Evolutionary conservation across 2,797 vertebrate genomes (phyloP).

Genomic region (Falco columbarius): DNA sequence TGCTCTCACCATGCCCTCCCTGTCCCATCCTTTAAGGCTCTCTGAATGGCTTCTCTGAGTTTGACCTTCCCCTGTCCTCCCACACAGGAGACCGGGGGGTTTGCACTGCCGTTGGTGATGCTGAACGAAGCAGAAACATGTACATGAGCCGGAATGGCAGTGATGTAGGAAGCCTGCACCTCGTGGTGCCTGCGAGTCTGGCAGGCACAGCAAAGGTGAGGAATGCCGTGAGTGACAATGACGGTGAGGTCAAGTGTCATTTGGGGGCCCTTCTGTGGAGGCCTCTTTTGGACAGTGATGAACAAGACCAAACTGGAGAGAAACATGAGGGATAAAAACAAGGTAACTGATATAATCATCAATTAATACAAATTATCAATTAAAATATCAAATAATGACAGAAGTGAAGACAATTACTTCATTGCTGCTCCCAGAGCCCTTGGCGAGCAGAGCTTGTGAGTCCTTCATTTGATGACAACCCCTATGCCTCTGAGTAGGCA

Average conservation of each 20-base stretch:
- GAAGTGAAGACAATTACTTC: constrained; percentile 24
- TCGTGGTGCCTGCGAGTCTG: background rate
- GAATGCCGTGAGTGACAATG: constrained; percentile 28
- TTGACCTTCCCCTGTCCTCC: constrained; percentile 23
- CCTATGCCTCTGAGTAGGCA: constrained; percentile 32
- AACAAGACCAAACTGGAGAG: constrained; percentile 50
- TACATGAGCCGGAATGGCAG: background rate
- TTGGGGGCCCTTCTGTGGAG: background rate
- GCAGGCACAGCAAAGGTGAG: constrained; percentile 51
- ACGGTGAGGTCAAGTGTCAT: constrained; percentile 6
- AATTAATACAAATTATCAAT: no score
- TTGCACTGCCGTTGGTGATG: constrained; percentile 50
- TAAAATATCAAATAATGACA: background rate
- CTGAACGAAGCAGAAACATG: constrained; percentile 34
- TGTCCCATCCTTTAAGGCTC: constrained; percentile 37
- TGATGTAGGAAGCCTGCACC: background rate
- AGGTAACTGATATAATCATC: background rate
- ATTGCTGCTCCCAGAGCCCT: background rate
- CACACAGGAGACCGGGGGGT: constrained; percentile 46
- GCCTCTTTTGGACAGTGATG: constrained; percentile 26
- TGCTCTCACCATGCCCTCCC: background rate
- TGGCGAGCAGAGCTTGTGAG: fast-evolving
- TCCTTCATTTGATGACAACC: constrained; percentile 23
- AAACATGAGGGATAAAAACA: constrained; percentile 46
- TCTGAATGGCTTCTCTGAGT: constrained; percentile 27